Evolutionary conservation across 2,113 vertebrate genomes (phyloP).

Genomic region (Geothlypis trichas): DNA sequence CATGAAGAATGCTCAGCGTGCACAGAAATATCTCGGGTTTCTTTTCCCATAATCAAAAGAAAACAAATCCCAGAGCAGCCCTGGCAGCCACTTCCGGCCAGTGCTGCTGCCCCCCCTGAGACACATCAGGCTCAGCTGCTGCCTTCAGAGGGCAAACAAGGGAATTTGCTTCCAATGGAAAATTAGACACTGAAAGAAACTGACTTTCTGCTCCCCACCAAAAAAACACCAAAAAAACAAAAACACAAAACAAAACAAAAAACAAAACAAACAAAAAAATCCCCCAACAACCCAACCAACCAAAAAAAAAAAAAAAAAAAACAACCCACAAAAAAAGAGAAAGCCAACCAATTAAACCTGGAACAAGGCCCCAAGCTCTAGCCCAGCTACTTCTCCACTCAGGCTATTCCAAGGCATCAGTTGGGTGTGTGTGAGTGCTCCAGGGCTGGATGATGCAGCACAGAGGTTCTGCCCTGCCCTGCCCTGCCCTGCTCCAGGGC

Average conservation of each 20-base stretch:
- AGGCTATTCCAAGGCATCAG: background rate
- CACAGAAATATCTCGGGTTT: conserved; percentile 49
- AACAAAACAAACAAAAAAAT: too few species aligned
- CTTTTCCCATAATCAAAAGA: conserved; percentile 69
- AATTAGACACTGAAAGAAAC: background rate
- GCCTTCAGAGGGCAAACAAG: background rate
- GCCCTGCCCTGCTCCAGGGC: too few species aligned
- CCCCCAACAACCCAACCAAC: background rate
- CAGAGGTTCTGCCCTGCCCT: too few species aligned
- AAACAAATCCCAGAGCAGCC: conserved; percentile 59
- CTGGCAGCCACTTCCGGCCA: conserved; percentile 24
- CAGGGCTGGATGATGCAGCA: background rate
- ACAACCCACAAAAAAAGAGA: background rate
- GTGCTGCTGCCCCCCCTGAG: background rate
- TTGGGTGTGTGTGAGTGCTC: rapidly evolving
- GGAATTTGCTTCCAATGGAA: background rate
- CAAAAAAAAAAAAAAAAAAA: rapidly evolving
- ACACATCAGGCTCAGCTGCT: background rate
- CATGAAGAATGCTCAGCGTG: conserved; percentile 43
- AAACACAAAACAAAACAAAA: background rate
- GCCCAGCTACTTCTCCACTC: background rate
- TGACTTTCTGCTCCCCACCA: rapidly evolving
- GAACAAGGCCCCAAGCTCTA: background rate
- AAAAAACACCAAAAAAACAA: background rate
- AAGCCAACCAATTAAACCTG: background rate